A percentile compares a stretch with the other conserved stretches of the same genome.
phyloP scores from a whole-genome alignment of 2,888 invertebrate genomes.

The Leucophora obtusa region DNA sequence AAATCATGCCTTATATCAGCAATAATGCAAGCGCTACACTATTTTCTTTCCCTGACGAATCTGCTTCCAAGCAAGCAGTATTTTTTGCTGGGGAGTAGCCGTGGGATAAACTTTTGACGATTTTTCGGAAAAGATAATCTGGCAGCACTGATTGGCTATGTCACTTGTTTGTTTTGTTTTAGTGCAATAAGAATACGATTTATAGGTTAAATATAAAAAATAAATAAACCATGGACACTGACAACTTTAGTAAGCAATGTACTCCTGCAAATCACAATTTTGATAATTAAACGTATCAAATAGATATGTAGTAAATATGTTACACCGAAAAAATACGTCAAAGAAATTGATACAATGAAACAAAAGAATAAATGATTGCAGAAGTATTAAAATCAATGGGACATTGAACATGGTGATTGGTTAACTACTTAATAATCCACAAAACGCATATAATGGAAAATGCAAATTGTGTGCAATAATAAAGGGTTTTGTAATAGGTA shows the following conservation, averaged over 20 bases:
- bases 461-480: too few relatives aligned
- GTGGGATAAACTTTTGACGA: neutral
- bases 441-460: too few relatives aligned
- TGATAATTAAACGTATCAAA: slow-evolving; percentile 18
- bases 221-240: slow-evolving; percentile 13
- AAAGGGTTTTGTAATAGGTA: too few relatives aligned
- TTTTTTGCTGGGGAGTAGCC: too few relatives aligned
- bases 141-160: slow-evolving; percentile 11
- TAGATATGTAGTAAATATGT: slow-evolving; percentile 18
- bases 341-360: slow-evolving; percentile 17
- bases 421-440: too few relatives aligned
- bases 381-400: slow-evolving; percentile 25
- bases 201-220: slow-evolving; percentile 7
- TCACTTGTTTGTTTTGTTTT: slow-evolving; percentile 17
- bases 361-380: slow-evolving; percentile 28
- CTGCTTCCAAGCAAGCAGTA: too few relatives aligned
- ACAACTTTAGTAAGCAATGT: slow-evolving; percentile 5
- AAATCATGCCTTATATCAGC: too few relatives aligned
- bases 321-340: slow-evolving; percentile 13
- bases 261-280: slow-evolving; percentile 19
- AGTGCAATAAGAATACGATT: slow-evolving; percentile 19
- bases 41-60: too few relatives aligned
- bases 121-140: slow-evolving; percentile 15
- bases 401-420: slow-evolving; percentile 6
- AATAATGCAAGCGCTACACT: too few relatives aligned